Base-by-base conservation (phyloP, 2,113 vertebrate species). In the Otolemur garnettii region DNA sequence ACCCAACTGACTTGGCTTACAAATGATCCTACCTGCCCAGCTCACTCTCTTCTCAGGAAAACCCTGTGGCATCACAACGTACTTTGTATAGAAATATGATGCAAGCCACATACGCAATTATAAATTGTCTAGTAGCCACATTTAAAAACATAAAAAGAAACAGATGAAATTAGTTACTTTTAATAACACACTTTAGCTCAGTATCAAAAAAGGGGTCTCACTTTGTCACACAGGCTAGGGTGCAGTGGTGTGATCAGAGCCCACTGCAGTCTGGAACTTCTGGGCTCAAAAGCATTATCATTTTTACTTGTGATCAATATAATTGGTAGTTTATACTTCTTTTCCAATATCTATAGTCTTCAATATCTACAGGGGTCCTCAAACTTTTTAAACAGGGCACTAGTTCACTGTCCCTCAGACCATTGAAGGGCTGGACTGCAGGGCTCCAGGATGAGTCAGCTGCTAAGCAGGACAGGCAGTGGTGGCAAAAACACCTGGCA, bases 71-170 rank as follows among this genome's bases (percentile, higher is more conserved):
- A 45, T 53, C 30, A 35, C 42, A 86, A 50, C 13, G 53, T 3
- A 10, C 5, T 30, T 55, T 72, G 28, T 45, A 45, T 60, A 72
- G 38, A 82, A 72, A 50, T 50, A 83, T 68, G 50, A 55, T 72
- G 42, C 17, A 33, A 84, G 59, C 17, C 68, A 85, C 53, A 64
- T 7, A 60, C 24, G 1, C 7, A 35, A 89, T 69, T 77, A 85
- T 14, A 93, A 71, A 42, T 85, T 5, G 79, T 33, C 75, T 79
- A 15, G 42, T 59, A 86, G 33, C 22, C 69, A 84, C 64, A 59
- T n/a, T 53, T 26, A 72, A 72, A 68, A 50, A 71, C 66, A n/a
- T 59, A 21, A 89, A 89, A 84, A 91, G 79, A 35, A 86, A 88
- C 24, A 57, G 72, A 28, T 83, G 42, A 85, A 50, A 84, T 90